Percentiles rank a stretch among this genome's conserved stretches.
phyloP scores from a whole-genome alignment of 1,140 invertebrate genomes.

The Leptinotarsa undecemlineata region DNA sequence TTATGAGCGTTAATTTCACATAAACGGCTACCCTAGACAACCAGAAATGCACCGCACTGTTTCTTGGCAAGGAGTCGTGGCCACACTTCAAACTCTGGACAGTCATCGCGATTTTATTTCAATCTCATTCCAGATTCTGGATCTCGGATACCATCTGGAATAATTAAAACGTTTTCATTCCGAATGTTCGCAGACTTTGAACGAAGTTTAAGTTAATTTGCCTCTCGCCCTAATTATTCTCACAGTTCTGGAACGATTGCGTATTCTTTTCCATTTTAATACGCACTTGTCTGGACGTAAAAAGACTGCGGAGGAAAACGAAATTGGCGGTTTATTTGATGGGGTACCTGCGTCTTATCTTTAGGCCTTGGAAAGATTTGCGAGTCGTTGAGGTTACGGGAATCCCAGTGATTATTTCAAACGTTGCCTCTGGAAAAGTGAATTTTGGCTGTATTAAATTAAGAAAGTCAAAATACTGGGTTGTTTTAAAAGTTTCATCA shows the following conservation, averaged over 20 bases:
- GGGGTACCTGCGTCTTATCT: too few species aligned
- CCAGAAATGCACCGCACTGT: background rate
- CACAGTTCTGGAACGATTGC: conserved; percentile 29
- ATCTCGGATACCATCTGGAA: conserved; percentile 32
- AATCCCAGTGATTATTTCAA: too few species aligned
- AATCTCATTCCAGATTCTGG: conserved; percentile 29
- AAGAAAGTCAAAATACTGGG: too few species aligned
- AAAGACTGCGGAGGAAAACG: background rate
- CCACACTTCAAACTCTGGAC: conserved; percentile 2
- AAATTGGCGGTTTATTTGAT: too few species aligned
- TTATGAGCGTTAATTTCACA: too few species aligned
- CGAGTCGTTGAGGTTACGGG: too few species aligned
- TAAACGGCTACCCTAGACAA: too few species aligned
- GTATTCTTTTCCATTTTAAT: conserved; percentile 16
- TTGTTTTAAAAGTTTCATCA: too few species aligned
- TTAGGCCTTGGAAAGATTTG: too few species aligned
- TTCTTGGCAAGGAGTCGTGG: background rate
- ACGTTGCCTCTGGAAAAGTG: too few species aligned
- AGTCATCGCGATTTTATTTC: conserved; percentile 33
- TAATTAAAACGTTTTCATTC: conserved; percentile 39
- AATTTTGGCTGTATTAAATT: too few species aligned
- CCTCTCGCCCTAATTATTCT: conserved; percentile 39
- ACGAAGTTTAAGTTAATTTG: conserved; percentile 36
- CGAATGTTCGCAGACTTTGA: conserved; percentile 33
- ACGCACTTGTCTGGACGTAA: background rate